These are phyloP conservation scores for Hyperoodon ampullatus DNA, from an alignment of 2,113 vertebrate genomes.

Conservation along the genomic window DNA sequence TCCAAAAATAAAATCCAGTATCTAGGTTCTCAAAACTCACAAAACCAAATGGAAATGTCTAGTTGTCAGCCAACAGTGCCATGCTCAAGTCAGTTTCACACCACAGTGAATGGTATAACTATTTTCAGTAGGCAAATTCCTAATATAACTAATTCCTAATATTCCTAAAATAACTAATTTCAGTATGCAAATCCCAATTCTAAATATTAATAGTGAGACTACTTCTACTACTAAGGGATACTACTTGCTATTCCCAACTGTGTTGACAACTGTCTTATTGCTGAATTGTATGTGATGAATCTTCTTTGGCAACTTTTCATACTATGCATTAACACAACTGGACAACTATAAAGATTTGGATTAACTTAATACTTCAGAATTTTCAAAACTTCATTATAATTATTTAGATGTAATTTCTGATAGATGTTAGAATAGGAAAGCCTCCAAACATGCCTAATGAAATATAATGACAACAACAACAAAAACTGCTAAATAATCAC, in stretches of 20 bases:
- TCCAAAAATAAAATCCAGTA: constrained; percentile 79
- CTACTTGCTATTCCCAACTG: not conserved
- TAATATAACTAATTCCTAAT: no score
- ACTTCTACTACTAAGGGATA: not conserved
- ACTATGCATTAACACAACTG: constrained; percentile 57
- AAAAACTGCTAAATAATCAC: not conserved
- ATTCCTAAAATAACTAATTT: constrained; percentile 34
- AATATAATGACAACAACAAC: not conserved
- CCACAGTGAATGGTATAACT: constrained; percentile 66
- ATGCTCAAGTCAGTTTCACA: constrained; percentile 68
- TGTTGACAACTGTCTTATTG: constrained; percentile 72
- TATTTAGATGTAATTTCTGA: constrained; percentile 59
- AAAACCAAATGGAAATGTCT: constrained; percentile 73
- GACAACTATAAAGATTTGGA: constrained; percentile 53
- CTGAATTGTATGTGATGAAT: constrained; percentile 55
- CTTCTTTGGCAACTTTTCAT: constrained; percentile 58
- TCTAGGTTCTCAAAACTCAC: constrained; percentile 74
- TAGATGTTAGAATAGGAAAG: constrained; percentile 54
- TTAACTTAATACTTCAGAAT: constrained; percentile 59
- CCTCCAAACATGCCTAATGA: constrained; percentile 41
- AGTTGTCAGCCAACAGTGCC: constrained; percentile 62
- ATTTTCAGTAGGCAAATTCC: constrained; percentile 70
- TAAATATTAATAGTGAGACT: constrained; percentile 47
- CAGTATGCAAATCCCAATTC: constrained; percentile 71
- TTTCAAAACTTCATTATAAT: constrained; percentile 11